Base-by-base conservation (phyloP, 1,140 invertebrate genomes). In the Probaryconus sp. region DNA sequence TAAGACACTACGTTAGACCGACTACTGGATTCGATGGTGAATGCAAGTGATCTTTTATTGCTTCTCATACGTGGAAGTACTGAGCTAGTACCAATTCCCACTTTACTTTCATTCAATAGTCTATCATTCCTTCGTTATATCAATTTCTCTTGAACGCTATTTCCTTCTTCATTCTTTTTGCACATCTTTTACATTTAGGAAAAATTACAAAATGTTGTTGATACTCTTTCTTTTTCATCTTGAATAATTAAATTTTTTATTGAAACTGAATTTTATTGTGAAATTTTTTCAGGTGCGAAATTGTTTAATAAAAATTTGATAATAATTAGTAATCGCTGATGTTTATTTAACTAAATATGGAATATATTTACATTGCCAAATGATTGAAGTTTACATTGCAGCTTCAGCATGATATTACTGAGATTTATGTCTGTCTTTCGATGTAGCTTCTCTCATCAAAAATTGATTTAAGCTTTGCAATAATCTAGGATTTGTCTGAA, bases 21-120 rank as follows among this genome's bases (percentile, higher is more conserved):
- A 37, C 26, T 31, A 61, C 61, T 58, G 17, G 28, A 31, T 43
- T 21, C 16, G 50, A 37, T 6, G 20, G 71, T 56, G 51, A 74
- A 45, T 58, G 55, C 71, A 64, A 68, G 64, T 67, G 71, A 74
- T 74, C 71, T 74, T 68, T 68, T 68, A 73, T 67, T 63, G 50
- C 55, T 60, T 47, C 43, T 74, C 48, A 13, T 68, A 68, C 30
- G 56, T 51, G 58, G 50, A 63, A 60, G 33, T 53, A 55, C 47
- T 24, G 13, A 45, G 51, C n/a, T 6, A 31, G 37, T 6, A 43
- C 7, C 51, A 43, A 55, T 64, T 72, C 69, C 69, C 69, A 72
- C 69, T 72, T 72, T 40, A 64, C 58, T 64, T 56, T 64, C 68
- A 50, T 71, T 63, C 5, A 55, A 53, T 51, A 35, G 35, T 16